Conservation (phyloP, 1,140 invertebrate species). For the Pantala flavescens region DNA sequence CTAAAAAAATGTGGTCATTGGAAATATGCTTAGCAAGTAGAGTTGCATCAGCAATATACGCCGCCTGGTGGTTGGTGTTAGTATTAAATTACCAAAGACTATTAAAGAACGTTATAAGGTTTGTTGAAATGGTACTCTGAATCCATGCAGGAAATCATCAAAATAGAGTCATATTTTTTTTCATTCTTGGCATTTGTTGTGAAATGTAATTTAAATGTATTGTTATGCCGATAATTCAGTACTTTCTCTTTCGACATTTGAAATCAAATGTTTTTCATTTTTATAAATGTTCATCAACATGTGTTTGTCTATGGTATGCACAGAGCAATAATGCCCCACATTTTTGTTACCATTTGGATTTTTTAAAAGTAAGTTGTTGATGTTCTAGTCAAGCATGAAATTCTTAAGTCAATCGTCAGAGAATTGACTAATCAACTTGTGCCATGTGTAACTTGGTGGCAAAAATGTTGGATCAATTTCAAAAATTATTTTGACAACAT, state of each 20-base stretch:
- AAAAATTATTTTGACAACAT: not conserved
- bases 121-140: not conserved
- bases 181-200: not conserved
- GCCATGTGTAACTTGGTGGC: not conserved
- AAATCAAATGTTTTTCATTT: slow-evolving; percentile 5
- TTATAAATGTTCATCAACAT: slow-evolving; percentile 2
- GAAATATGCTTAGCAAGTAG: slow-evolving; percentile 5
- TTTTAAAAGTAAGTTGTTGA: not conserved
- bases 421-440: not conserved
- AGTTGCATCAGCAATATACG: slow-evolving; percentile 1
- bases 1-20: slow-evolving; percentile 8
- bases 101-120: not conserved
- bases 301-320: not conserved
- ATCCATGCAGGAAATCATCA: not conserved
- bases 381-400: not conserved
- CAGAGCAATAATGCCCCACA: not conserved
- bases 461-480: not conserved
- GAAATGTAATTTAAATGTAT: not conserved
- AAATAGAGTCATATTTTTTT: not conserved
- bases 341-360: not conserved
- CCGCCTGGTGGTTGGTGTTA: not conserved
- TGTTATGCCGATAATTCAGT: not conserved
- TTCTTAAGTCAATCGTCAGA: not conserved
- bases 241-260: no score
- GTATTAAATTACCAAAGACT: not conserved